phyloP scores from a whole-genome alignment of 2,113 vertebrate species.

The Oriolus oriolus region DNA sequence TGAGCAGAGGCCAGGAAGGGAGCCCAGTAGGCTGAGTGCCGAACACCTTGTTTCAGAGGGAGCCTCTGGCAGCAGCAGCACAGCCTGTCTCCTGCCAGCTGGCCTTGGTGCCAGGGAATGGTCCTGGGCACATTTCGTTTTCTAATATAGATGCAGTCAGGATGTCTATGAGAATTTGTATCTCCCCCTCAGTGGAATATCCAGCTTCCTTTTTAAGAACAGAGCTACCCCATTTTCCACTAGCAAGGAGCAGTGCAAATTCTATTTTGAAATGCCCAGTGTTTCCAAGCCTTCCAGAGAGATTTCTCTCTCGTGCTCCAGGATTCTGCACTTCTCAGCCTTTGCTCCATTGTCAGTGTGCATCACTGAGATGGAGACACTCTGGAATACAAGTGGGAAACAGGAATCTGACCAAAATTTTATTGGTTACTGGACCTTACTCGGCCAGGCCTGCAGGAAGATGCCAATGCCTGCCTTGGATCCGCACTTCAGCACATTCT shows the following conservation, averaged over 20 bases:
- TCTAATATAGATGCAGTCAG: slow-evolving; percentile 35
- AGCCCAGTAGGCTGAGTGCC: background rate
- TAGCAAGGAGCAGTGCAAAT: background rate
- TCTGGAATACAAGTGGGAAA: background rate
- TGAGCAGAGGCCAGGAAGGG: background rate
- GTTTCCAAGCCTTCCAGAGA: background rate
- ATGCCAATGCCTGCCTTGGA: background rate
- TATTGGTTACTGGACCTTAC: background rate
- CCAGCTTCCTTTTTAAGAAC: slow-evolving; percentile 30
- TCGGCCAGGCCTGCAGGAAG: background rate
- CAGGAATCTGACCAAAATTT: background rate
- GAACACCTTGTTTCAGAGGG: background rate
- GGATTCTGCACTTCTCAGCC: background rate
- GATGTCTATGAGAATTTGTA: background rate
- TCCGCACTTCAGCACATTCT: background rate
- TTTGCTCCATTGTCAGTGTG: background rate
- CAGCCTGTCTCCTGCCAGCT: background rate
- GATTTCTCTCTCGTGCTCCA: background rate
- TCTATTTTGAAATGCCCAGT: background rate
- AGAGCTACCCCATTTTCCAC: background rate
- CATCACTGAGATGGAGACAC: background rate
- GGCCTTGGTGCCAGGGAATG: background rate
- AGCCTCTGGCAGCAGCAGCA: background rate
- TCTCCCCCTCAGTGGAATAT: background rate
- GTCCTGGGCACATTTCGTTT: background rate